phyloP scores from a whole-genome alignment of 2,888 invertebrate species.

The Digitonthophagus gazella region DNA sequence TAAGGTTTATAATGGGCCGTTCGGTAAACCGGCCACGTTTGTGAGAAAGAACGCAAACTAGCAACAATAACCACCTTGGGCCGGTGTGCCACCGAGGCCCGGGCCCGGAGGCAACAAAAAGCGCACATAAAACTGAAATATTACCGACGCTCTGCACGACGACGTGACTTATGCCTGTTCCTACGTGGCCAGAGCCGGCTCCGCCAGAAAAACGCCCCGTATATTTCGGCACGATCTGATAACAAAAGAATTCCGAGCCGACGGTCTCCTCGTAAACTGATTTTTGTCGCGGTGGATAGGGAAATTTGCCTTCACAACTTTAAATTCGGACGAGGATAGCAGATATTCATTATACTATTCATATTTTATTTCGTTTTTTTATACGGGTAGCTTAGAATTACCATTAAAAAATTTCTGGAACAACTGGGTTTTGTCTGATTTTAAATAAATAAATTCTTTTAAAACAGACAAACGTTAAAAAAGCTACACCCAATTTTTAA shows the following conservation, averaged over 20 bases:
- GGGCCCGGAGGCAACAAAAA: conserved; percentile 30
- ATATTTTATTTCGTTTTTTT: too few species aligned
- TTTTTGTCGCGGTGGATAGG: background rate
- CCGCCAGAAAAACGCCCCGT: conserved; percentile 28
- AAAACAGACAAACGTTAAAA: too few species aligned
- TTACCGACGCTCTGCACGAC: conserved; percentile 33
- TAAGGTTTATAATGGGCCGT: conserved; percentile 23
- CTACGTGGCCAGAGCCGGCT: conserved; percentile 24
- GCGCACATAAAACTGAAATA: conserved; percentile 38
- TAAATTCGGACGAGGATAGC: background rate
- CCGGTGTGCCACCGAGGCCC: conserved; percentile 19
- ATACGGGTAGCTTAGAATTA: too few species aligned
- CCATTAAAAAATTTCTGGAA: too few species aligned
- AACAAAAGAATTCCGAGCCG: conserved; percentile 28
- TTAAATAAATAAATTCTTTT: too few species aligned
- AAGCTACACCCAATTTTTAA: too few species aligned
- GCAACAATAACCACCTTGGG: background rate
- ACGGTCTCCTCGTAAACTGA: background rate
- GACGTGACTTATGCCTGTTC: conserved; percentile 36
- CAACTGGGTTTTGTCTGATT: too few species aligned
- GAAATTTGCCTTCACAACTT: background rate
- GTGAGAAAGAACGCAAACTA: background rate
- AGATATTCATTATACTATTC: background rate
- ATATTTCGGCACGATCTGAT: conserved; percentile 33
- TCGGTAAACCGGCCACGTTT: conserved; percentile 11